Conservation (phyloP, 2,797 vertebrate genomes). For the Lepus townsendii region DNA sequence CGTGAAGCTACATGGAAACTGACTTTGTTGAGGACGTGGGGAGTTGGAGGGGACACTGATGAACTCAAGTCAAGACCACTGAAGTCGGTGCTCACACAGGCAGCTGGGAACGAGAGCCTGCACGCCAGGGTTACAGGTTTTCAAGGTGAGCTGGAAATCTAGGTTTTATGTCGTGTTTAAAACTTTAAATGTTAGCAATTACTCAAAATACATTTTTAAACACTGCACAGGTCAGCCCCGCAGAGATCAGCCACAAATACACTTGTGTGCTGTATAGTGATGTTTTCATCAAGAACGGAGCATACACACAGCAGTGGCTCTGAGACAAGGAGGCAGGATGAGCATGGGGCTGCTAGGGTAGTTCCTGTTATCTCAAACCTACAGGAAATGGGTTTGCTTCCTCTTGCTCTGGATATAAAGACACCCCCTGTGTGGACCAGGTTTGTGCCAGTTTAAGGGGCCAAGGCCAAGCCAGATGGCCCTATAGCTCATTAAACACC, state of each 20-base stretch:
- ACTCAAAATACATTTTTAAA: background rate
- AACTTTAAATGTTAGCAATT: background rate
- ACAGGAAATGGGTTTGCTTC: too few relatives aligned
- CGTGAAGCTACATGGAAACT: background rate
- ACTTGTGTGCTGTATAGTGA: background rate
- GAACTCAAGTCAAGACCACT: background rate
- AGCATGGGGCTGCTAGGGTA: too few relatives aligned
- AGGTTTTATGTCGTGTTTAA: background rate
- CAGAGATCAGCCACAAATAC: background rate
- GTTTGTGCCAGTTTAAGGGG: too few relatives aligned
- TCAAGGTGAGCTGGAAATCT: background rate
- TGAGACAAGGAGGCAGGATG: too few relatives aligned
- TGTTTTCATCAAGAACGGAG: too few relatives aligned
- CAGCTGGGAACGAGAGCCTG: background rate
- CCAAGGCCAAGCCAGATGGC: too few relatives aligned
- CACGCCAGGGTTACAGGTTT: background rate
- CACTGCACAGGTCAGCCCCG: background rate
- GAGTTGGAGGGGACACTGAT: accelerated
- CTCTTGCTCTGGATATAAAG: too few relatives aligned
- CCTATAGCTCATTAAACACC: too few relatives aligned
- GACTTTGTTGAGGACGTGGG: accelerated
- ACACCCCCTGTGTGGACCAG: too few relatives aligned
- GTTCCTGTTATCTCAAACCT: too few relatives aligned
- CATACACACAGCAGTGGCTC: too few relatives aligned
- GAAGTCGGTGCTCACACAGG: accelerated